Percentiles rank a stretch among this genome's conserved stretches.
phyloP scores from a whole-genome alignment of 2,888 invertebrate genomes.

The Xestoiulus laeticollis region DNA sequence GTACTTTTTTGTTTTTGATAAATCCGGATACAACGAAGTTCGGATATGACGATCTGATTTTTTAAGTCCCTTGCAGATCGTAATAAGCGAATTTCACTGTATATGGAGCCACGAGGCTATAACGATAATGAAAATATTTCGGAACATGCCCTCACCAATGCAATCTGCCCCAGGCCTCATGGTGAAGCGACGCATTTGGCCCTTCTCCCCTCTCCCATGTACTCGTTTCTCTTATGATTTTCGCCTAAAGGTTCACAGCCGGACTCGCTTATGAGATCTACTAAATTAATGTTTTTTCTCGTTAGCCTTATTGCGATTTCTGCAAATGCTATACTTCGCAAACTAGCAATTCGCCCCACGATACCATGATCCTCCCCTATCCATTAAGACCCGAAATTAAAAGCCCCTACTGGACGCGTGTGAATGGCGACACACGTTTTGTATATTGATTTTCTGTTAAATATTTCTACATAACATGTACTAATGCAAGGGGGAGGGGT shows the following conservation, averaged over 20 bases:
- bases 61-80: no score
- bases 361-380: neutral
- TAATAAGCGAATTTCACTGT: no score
- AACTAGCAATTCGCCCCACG: neutral
- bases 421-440: neutral
- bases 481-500: neutral
- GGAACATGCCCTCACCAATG: neutral
- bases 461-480: neutral
- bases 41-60: no score
- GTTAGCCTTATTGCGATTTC: neutral
- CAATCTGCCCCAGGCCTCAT: neutral
- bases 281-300: neutral
- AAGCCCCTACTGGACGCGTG: neutral
- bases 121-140: no score
- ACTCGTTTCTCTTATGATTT: neutral
- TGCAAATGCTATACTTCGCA: neutral
- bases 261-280: neutral
- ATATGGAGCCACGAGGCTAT: no score
- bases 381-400: neutral
- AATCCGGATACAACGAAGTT: no score
- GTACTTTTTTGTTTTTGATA: no score
- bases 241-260: neutral
- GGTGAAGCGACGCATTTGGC: neutral
- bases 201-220: neutral
- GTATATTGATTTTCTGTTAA: slow-evolving; percentile 34